Evolutionary conservation across 1,140 invertebrate species (phyloP).

Genomic region (Zaprionus tsacasi): DNA sequence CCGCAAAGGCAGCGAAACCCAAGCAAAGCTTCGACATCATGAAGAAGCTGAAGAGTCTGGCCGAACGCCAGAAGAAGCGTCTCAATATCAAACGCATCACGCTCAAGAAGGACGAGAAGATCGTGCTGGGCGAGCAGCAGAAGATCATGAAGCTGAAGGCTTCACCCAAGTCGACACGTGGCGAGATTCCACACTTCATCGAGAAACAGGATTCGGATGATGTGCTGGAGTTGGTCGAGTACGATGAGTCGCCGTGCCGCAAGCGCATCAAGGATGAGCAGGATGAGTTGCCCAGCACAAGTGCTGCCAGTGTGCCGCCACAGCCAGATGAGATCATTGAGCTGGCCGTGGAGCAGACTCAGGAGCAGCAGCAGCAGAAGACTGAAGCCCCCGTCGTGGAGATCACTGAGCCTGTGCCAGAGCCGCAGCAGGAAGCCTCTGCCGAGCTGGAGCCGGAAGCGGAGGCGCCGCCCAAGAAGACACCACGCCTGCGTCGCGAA

Average conservation of each 20-base stretch:
- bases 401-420: slow-evolving; percentile 71
- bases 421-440: slow-evolving; percentile 50
- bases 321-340: slow-evolving; percentile 83
- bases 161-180: slow-evolving; percentile 78
- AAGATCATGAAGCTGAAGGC: slow-evolving; percentile 80
- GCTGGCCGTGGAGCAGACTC: slow-evolving; percentile 54
- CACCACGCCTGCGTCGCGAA: slow-evolving; percentile 85
- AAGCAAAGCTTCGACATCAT: slow-evolving; percentile 85
- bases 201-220: slow-evolving; percentile 84
- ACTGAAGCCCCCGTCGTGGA: slow-evolving; percentile 50
- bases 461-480: slow-evolving; percentile 72
- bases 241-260: slow-evolving; percentile 82
- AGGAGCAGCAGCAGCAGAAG: slow-evolving; percentile 10
- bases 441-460: slow-evolving; percentile 21
- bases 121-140: slow-evolving; percentile 75
- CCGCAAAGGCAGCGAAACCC: slow-evolving; percentile 64
- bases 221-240: slow-evolving; percentile 77
- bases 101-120: slow-evolving; percentile 80
- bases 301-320: slow-evolving; percentile 57
- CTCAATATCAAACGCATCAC: slow-evolving; percentile 85
- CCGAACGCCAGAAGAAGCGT: slow-evolving; percentile 86
- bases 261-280: slow-evolving; percentile 67
- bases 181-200: slow-evolving; percentile 80
- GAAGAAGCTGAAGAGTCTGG: slow-evolving; percentile 87
- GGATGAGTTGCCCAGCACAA: slow-evolving; percentile 52